phyloP scores from a whole-genome alignment of 1,140 invertebrate genomes.

The Danaus melanippus region DNA sequence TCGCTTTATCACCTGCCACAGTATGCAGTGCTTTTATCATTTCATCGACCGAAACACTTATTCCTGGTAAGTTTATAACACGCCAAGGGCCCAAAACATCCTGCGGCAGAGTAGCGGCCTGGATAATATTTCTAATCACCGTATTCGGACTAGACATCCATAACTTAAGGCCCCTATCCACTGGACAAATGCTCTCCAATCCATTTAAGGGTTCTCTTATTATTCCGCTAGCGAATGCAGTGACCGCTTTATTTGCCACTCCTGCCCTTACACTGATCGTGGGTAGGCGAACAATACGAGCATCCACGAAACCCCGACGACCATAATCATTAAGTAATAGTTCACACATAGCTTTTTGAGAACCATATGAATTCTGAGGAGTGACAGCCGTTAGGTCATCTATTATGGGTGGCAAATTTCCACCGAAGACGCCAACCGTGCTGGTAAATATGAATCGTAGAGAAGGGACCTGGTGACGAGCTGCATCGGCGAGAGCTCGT shows the following conservation, averaged over 20 bases:
- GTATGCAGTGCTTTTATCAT: constrained; percentile 34
- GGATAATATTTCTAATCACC: constrained; percentile 38
- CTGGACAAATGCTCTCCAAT: constrained; percentile 32
- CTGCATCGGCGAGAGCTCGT: constrained; percentile 37
- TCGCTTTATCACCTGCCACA: constrained; percentile 32
- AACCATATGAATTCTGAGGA: constrained; percentile 54
- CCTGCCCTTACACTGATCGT: constrained; percentile 50
- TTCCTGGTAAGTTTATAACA: constrained; percentile 43
- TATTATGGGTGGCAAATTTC: constrained; percentile 35
- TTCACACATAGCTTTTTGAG: constrained; percentile 52
- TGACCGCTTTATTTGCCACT: constrained; percentile 43
- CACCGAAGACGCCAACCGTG: constrained; percentile 47
- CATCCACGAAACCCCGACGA: constrained; percentile 43
- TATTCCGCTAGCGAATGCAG: constrained; percentile 53
- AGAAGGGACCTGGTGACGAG: constrained; percentile 23
- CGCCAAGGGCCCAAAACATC: constrained; percentile 29
- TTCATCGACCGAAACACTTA: constrained; percentile 34
- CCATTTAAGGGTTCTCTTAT: constrained; percentile 52
- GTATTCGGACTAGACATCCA: constrained; percentile 45
- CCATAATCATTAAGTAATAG: constrained; percentile 51
- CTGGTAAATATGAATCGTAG: constrained; percentile 49
- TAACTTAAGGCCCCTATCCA: constrained; percentile 28
- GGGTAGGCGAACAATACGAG: constrained; percentile 41
- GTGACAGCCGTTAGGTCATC: constrained; percentile 36
- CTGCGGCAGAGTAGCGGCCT: constrained; percentile 29